Evolutionary conservation across 2,888 invertebrate species (phyloP), one percentile per base, ranked within the genome.

Genomic region (Ochlodes sylvanus): DNA sequence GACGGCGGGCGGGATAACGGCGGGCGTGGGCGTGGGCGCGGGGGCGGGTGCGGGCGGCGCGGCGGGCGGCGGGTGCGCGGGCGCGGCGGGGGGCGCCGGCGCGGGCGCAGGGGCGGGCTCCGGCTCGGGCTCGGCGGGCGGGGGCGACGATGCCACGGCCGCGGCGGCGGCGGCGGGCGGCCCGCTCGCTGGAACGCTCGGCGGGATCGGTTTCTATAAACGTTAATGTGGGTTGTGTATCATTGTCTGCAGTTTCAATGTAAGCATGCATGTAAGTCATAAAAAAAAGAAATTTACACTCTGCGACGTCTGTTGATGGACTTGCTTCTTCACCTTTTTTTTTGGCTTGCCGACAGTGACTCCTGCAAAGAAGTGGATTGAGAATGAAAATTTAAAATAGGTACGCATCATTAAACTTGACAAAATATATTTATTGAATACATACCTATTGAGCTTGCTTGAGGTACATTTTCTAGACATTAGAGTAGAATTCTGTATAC

Each of bases 301-400:
- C 90, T 88, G 93, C 64, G 80, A 81, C 12, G 85, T 80, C 34
- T 82, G 81, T 56, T 87, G 89, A 69, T 87, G 88, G 14, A 81
- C 74, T 72, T 85, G 85, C 74, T 92, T 93, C 80, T 92, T 93
- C 42, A 81, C 74, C 84, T 92, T 92, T 84, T 92, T 92, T 83
- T 92, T 92, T 55, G 89, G 89, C 78, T 90, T 86, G 66, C 87
- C 87, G 19, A 86, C 79, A 54, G 84, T 87, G 32, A 87, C 83
- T 72, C 91, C 92, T 89, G 88, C 47, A 89, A 89, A 65, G 38
- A 70, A 44, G 10, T 17, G 17, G 14, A 65, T 15, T 14, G 0
- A 27, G 27, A 66, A 7, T 60, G 2, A 17, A 17, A 14, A 54
- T 61, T 19, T 42, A 66, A 58, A 7, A 60, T 17, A 15, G 2